Conservation (phyloP, 2,113 vertebrate species). For the Perccottus glenii region DNA sequence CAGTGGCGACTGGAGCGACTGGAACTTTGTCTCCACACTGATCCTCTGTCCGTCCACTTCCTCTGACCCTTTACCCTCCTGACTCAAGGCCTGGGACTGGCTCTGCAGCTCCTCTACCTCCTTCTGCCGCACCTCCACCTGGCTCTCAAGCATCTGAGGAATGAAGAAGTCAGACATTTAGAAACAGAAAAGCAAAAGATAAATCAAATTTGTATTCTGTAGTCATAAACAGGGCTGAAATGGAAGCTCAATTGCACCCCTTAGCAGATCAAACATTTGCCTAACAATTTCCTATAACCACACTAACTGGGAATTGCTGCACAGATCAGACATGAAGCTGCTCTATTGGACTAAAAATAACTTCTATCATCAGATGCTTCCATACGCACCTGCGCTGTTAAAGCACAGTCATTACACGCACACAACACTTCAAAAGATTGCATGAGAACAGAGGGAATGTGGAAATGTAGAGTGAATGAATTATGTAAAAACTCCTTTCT, state of each 20-base stretch:
- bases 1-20: slow-evolving; percentile 86
- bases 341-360: slow-evolving; percentile 19
- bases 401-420: too few species aligned
- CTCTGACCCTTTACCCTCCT: slow-evolving; percentile 93
- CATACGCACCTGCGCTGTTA: background rate
- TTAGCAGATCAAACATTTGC: too few species aligned
- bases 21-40: slow-evolving; percentile 90
- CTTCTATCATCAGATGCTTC: background rate
- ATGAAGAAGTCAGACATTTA: background rate
- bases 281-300: background rate
- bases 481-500: too few species aligned
- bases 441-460: too few species aligned
- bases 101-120: slow-evolving; percentile 88
- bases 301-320: background rate
- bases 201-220: too few species aligned
- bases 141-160: slow-evolving; percentile 90
- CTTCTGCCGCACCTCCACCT: slow-evolving; percentile 95
- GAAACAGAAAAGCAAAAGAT: background rate
- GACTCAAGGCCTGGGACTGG: slow-evolving; percentile 85
- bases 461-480: too few species aligned
- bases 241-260: too few species aligned
- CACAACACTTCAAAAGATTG: too few species aligned
- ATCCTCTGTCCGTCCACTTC: slow-evolving; percentile 92
- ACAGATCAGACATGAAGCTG: slow-evolving; percentile 1
- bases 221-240: too few species aligned